Conservation (phyloP, 2,888 invertebrate genomes). For the Eupithecia abbreviata region DNA sequence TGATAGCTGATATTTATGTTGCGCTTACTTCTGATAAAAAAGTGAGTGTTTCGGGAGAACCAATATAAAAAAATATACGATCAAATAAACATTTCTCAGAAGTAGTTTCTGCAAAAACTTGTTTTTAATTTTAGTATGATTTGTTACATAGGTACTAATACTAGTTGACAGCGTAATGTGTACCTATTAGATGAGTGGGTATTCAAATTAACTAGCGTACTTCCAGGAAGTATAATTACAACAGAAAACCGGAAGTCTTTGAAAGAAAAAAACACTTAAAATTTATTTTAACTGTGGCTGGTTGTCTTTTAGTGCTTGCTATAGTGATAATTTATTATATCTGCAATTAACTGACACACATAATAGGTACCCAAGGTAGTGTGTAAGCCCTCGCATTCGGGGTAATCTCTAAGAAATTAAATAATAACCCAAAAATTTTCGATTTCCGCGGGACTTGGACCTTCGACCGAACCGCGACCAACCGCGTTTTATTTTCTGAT, state of each 20-base stretch:
- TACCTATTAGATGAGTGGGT: not conserved
- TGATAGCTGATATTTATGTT: not conserved
- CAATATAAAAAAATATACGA: not conserved
- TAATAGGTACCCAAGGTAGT: no score
- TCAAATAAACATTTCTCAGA: not conserved
- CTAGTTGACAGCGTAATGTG: not conserved
- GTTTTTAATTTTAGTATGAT: not conserved
- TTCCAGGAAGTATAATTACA: not conserved
- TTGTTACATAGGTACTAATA: not conserved
- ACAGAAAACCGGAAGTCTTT: not conserved
- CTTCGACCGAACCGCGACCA: no score
- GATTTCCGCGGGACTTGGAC: no score
- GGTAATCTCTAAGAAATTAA: no score
- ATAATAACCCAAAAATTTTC: no score
- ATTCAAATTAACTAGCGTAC: not conserved
- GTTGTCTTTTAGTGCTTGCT: not conserved
- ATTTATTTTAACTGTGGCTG: not conserved
- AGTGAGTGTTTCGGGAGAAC: not conserved
- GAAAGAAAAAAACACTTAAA: not conserved
- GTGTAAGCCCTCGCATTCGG: no score
- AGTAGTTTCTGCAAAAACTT: conserved; percentile 1
- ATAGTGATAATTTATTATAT: not conserved
- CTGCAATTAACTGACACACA: not conserved
- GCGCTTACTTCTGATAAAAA: not conserved
- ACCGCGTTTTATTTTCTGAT: no score